Conservation (phyloP, 2,797 vertebrate species). For the Morus bassanus region DNA sequence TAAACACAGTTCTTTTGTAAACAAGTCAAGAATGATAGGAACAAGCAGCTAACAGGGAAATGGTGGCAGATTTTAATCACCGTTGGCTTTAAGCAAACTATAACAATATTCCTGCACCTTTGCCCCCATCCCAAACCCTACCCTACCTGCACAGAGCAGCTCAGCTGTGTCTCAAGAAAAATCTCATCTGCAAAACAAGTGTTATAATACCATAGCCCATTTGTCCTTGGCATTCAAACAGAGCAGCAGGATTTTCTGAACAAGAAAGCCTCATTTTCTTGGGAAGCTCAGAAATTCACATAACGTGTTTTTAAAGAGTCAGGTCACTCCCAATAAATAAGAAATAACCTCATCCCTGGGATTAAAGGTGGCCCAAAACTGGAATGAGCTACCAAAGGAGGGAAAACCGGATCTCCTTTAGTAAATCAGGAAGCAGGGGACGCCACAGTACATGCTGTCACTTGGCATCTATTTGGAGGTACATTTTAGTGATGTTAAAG, state of each 20-base stretch:
- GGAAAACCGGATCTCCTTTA: not conserved
- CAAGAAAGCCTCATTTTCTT: not conserved
- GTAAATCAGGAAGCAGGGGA: not conserved
- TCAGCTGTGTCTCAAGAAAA: not conserved
- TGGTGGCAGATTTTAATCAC: not conserved
- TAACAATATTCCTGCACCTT: not conserved
- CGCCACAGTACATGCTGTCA: fast-evolving
- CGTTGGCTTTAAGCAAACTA: not conserved
- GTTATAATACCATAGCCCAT: fast-evolving
- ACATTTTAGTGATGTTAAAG: not conserved
- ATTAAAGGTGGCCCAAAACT: not conserved
- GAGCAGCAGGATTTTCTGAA: not conserved
- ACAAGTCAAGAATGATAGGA: not conserved
- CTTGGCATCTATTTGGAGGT: not conserved
- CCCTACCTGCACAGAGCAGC: not conserved
- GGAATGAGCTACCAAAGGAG: not conserved
- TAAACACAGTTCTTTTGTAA: not conserved
- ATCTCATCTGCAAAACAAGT: not conserved
- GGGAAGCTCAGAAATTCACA: not conserved
- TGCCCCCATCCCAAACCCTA: not conserved
- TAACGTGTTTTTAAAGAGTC: not conserved
- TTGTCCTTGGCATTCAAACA: not conserved
- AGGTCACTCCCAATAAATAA: not conserved
- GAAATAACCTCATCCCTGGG: not conserved
- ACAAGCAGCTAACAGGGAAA: constrained; percentile 27